Evolutionary conservation across 1,140 invertebrate genomes (phyloP), one percentile per base, ranked within the genome.

Genomic region (Orius insidiosus): DNA sequence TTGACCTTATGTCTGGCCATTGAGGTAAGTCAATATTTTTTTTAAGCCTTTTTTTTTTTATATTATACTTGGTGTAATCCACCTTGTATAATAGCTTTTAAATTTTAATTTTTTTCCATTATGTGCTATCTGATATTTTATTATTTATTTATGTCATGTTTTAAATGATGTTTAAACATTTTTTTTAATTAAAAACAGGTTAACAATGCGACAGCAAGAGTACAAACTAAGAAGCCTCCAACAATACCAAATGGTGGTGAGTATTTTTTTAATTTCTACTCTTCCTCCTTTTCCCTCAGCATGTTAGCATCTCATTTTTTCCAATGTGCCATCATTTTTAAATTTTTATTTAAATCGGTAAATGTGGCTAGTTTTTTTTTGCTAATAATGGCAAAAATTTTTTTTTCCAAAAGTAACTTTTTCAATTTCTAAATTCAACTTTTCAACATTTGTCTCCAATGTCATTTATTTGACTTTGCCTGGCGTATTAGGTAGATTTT

Each of bases 211-310:
- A 96, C 90, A 58, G 89, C 89, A 56, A 76, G 89, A 72, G 88
- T 95, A 64, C 89, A 94, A 77, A 94, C 88, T 61, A 96, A 95
- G 78, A 96, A 96, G 75, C 82, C 86, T 61, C 76, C 85, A 53
- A 74, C 86, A 59, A 76, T 93, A 63, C 87, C 86, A 57, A 87
- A 90, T 75, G 88, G 89, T 31, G 49, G 49, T 93, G 76, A 78
- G 84, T 68, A 57, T 45, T 53, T 55, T 24, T 24, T 4, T 4
- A 24, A 24, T 24, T 24, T 24, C 7, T 24, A 32, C 33, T 13
- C 24, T 24, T 24, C 24, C n/a, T n/a, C n/a, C n/a, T n/a, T n/a
- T n/a, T n/a, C n/a, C n/a, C n/a, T n/a, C n/a, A n/a, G 24, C 24
- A 24, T 24, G 24, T 24, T 24, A 4, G 24, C 24, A 24, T 24